phyloP scores from a whole-genome alignment of 2,888 invertebrate genomes.

The Osedax frankpressi region DNA sequence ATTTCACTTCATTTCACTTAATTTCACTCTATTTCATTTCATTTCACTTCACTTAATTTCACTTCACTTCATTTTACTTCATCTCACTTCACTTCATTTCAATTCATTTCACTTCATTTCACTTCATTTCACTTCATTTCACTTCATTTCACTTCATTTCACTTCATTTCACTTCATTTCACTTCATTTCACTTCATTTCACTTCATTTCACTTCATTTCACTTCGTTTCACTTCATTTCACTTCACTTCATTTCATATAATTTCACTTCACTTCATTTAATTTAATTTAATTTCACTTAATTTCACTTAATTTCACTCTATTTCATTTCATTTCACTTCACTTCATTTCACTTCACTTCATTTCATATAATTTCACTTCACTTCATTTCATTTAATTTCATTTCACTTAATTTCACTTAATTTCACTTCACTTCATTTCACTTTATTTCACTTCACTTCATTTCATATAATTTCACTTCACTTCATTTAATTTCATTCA shows the following conservation, averaged over 20 bases:
- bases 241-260: not conserved
- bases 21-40: not conserved
- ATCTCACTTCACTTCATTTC: not conserved
- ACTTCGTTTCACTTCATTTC: not conserved
- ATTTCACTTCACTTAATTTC: too few species aligned
- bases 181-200: not conserved
- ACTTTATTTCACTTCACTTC: not conserved
- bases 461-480: too few species aligned
- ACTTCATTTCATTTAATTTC: not conserved
- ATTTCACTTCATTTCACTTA: not conserved
- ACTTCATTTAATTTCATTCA: not conserved
- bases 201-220: not conserved
- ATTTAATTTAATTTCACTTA: not conserved
- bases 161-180: not conserved
- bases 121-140: not conserved
- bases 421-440: not conserved
- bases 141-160: not conserved
- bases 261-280: not conserved
- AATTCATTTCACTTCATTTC: not conserved
- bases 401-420: too few species aligned
- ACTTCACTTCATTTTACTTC: not conserved
- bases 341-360: not conserved
- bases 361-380: not conserved
- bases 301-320: not conserved
- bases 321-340: not conserved